These are phyloP conservation scores for Rhinoraja longicauda DNA, from an alignment of 2,797 vertebrate genomes.

Conservation along the genomic window DNA sequence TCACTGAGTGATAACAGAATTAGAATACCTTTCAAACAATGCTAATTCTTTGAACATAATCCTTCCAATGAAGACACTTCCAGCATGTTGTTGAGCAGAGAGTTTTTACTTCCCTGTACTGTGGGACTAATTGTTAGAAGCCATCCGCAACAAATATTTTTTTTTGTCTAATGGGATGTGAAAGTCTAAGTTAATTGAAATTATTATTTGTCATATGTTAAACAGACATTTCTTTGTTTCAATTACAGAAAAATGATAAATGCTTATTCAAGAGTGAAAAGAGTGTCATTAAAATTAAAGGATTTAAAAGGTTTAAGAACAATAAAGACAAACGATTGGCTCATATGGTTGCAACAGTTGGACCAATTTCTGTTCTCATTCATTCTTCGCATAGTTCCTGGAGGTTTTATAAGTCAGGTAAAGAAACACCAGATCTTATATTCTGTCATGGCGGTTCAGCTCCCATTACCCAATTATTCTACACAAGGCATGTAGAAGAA, in stretches of 20 bases:
- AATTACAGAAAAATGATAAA: not conserved
- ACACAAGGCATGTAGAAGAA: not conserved
- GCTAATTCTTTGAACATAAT: not conserved
- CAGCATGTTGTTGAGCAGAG: not conserved
- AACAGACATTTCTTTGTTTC: not conserved
- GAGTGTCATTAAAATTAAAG: not conserved
- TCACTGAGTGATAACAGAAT: not conserved
- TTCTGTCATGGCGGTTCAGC: not conserved
- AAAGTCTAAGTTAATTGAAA: not conserved
- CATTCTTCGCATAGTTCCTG: not conserved
- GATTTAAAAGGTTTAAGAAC: not conserved
- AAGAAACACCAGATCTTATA: not conserved
- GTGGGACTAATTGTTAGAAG: not conserved
- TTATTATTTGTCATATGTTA: not conserved
- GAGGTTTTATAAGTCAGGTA: conserved; percentile 3
- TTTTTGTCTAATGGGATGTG: not conserved
- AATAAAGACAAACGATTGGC: not conserved
- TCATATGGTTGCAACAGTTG: not conserved
- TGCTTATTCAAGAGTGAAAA: not conserved
- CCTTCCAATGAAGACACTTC: too few relatives aligned
- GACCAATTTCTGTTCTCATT: not conserved
- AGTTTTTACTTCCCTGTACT: not conserved
- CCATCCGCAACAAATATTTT: too few relatives aligned
- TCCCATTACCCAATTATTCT: not conserved
- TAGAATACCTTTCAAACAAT: not conserved